Conservation (phyloP, 2,888 invertebrate species). For the Myopa tessellatipennis region DNA sequence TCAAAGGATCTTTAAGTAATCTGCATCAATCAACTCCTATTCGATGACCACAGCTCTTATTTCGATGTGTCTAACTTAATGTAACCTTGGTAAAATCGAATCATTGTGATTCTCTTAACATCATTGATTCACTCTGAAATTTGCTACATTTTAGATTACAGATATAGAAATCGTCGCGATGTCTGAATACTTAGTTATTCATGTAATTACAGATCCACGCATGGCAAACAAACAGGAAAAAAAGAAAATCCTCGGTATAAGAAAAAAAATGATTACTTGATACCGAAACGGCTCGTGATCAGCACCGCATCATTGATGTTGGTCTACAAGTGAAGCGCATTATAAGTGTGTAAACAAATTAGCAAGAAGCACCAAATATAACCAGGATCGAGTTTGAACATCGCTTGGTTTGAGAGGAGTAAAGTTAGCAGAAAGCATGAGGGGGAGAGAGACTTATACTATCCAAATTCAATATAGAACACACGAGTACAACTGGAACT, state of each 20-base stretch:
- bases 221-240: too few relatives aligned
- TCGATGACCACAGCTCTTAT: too few relatives aligned
- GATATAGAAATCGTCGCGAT: too few relatives aligned
- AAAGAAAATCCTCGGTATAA: background rate
- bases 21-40: too few relatives aligned
- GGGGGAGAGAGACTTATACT: background rate
- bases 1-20: too few relatives aligned
- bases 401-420: background rate
- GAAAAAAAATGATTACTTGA: background rate
- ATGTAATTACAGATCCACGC: too few relatives aligned
- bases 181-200: too few relatives aligned
- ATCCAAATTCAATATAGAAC: conserved; percentile 39
- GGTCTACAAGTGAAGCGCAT: conserved; percentile 64
- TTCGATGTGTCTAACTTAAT: too few relatives aligned
- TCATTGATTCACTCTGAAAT: too few relatives aligned
- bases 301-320: conserved; percentile 38
- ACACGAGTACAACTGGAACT: conserved; percentile 22
- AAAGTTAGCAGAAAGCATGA: background rate
- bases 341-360: conserved; percentile 64
- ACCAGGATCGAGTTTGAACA: background rate
- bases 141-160: too few relatives aligned
- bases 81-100: too few relatives aligned
- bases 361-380: conserved; percentile 51
- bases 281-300: conserved; percentile 56
- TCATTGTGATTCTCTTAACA: too few relatives aligned